Base-by-base conservation (phyloP, 2,113 vertebrate genomes). In the Mustela nigripes region DNA sequence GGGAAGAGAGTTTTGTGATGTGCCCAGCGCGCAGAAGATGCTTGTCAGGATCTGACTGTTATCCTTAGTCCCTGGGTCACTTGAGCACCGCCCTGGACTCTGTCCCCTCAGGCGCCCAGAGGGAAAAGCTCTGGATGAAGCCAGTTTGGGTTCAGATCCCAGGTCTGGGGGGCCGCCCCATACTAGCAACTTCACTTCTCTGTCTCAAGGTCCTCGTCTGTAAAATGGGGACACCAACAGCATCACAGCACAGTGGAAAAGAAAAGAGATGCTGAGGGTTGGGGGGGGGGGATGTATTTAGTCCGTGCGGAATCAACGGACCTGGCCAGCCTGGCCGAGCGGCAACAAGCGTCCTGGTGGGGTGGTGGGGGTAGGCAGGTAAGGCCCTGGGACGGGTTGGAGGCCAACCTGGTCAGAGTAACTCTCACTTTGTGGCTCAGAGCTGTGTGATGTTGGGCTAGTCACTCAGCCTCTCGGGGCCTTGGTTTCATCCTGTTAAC, bases 331-430 rank as follows among this genome's bases (percentile, higher is more conserved):
- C 22, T 62, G 31, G 39, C 28, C 4, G 6, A 60, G 74, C 2
- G 8, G 62, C 50, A 36, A 31, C 21, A n/a, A 0, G 14, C 9
- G 0, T 28, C 11, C 0, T 24, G 60, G 42, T 28, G 19, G 50
- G 12, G 74, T 4, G 0, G 7, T 16, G 48, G 50, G 15, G 50
- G 15, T 0, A 5, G 78, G 65, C n/a, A 18, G 31, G 18, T 6
- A 73, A 22, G 50, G n/a, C 19, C 16, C 11, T n/a, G 56, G 60
- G 87, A 48, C 4, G 0, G 31, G 33, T 53, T 89, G 3, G 8
- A 50, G 50, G 69, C 31, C 22, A 42, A 0, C 0, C 4, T n/a
- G 71, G 3, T 12, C 28, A n/a, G 58, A 22, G 53, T 24, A 88
- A 58, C 26, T 65, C 39, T 67, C 28, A 28, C 81, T 79, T 12